These are phyloP conservation scores for Clostera curtula DNA, from an alignment of 2,888 invertebrate genomes.

Conservation along the genomic window DNA sequence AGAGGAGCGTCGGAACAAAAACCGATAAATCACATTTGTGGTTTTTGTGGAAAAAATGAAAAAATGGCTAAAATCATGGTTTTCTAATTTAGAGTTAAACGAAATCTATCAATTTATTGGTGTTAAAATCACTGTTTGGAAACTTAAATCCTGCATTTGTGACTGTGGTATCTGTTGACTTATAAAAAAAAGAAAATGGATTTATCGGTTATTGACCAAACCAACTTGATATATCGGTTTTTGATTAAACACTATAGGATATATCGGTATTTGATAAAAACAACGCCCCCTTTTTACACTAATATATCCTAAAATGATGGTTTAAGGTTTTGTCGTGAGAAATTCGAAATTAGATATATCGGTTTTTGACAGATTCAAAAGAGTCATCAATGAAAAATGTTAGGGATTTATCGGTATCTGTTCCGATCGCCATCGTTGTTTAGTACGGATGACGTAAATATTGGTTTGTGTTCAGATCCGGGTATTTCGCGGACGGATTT, in stretches of 20 bases:
- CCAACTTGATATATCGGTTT: no score
- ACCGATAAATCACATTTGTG: no score
- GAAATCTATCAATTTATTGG: constrained; percentile 9
- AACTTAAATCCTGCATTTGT: constrained; percentile 9
- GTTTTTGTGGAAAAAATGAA: constrained; percentile 9
- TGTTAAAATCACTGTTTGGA: constrained; percentile 8
- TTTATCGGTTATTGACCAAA: no score
- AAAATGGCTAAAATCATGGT: constrained; percentile 8
- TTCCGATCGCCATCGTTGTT: constrained; percentile 5
- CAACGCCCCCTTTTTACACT: constrained; percentile 1
- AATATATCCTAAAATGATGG: constrained; percentile 2
- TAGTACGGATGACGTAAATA: constrained; percentile 3
- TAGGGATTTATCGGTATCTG: constrained; percentile 7
- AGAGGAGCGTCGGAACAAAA: no score
- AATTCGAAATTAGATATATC: constrained; percentile 4
- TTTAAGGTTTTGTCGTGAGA: constrained; percentile 3
- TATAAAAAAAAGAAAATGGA: constrained; percentile 8
- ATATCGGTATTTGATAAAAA: no score
- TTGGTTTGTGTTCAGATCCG: constrained; percentile 4
- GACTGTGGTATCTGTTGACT: constrained; percentile 7
- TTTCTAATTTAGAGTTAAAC: no score
- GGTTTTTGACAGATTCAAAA: constrained; percentile 5
- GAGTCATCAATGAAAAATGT: constrained; percentile 4
- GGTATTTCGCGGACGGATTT: constrained; percentile 7
- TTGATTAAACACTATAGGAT: no score